Percentiles rank a stretch among this genome's conserved stretches.
Conservation (phyloP, 2,797 vertebrate genomes). For the Hemibagrus guttatus region DNA sequence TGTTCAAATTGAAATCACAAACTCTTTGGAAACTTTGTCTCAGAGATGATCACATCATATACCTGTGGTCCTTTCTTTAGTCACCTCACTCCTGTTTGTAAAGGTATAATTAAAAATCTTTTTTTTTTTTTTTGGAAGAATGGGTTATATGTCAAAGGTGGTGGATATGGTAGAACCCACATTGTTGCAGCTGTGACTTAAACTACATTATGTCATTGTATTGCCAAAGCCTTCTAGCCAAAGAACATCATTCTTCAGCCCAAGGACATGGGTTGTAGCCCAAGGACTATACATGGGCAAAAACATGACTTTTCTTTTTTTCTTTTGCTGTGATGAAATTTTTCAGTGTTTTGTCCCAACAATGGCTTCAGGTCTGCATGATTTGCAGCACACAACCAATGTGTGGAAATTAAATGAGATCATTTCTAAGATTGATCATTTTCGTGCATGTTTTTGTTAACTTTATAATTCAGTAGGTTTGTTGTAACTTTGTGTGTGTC, state of each 20-base stretch:
- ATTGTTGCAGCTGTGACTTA: conserved; percentile 78
- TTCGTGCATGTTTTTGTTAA: conserved; percentile 27
- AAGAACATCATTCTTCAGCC: conserved; percentile 89
- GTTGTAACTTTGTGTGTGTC: conserved; percentile 31
- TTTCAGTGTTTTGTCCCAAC: conserved; percentile 43
- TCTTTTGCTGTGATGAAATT: conserved; percentile 55
- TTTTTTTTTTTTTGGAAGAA: conserved; percentile 25
- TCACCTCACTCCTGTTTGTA: conserved; percentile 43
- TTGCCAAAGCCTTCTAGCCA: conserved; percentile 96
- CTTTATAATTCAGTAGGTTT: background rate
- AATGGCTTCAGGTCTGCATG: conserved; percentile 63
- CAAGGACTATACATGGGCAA: conserved; percentile 60
- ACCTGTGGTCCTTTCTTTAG: conserved; percentile 56
- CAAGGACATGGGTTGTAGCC: conserved; percentile 65
- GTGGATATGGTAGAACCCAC: conserved; percentile 44
- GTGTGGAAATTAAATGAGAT: conserved; percentile 25
- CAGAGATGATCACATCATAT: conserved; percentile 45
- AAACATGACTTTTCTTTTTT: conserved; percentile 40
- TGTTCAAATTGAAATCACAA: conserved; percentile 68
- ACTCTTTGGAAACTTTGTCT: conserved; percentile 63
- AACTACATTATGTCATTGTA: conserved; percentile 82
- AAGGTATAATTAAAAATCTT: conserved; percentile 21
- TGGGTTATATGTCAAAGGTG: conserved; percentile 39
- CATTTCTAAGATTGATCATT: conserved; percentile 36
- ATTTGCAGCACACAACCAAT: conserved; percentile 24